A percentile compares a stretch with the other conserved stretches of the same genome.
phyloP scores from a whole-genome alignment of 1,140 invertebrate species.

The Cydia pomonella region DNA sequence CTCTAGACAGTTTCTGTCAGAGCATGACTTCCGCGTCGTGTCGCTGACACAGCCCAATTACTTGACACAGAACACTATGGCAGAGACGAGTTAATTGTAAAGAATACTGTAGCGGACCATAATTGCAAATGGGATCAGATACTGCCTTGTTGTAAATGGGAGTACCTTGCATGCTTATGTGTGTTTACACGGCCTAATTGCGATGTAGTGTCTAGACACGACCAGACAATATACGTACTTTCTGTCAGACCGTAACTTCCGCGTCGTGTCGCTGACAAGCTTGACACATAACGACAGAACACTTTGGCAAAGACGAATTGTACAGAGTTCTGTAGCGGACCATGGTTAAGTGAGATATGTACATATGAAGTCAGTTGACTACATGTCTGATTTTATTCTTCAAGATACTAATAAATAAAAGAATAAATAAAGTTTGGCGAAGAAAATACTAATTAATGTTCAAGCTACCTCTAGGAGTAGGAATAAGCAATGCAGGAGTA shows the following conservation, averaged over 20 bases:
- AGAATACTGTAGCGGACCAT: neutral
- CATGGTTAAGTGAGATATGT: no score
- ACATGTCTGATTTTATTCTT: no score
- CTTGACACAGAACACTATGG: neutral
- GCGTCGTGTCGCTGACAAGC: constrained; percentile 5
- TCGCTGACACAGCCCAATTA: constrained; percentile 18
- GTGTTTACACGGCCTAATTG: neutral
- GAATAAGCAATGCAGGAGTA: no score
- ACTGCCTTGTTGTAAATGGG: no score
- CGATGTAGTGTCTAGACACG: neutral
- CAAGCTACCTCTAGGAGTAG: no score
- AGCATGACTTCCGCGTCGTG: constrained; percentile 18
- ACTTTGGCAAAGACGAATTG: neutral
- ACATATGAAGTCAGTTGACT: no score
- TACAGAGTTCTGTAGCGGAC: neutral
- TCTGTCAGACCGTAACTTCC: neutral
- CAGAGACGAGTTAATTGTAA: neutral
- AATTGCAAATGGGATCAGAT: no score
- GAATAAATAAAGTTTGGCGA: no score
- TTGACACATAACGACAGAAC: neutral
- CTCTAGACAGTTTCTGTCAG: neutral
- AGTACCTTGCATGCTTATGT: no score
- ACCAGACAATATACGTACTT: neutral
- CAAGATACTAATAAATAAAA: no score
- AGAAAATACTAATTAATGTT: no score